Conservation (phyloP, 2,888 invertebrate species). For the Lumbricus terrestris region DNA sequence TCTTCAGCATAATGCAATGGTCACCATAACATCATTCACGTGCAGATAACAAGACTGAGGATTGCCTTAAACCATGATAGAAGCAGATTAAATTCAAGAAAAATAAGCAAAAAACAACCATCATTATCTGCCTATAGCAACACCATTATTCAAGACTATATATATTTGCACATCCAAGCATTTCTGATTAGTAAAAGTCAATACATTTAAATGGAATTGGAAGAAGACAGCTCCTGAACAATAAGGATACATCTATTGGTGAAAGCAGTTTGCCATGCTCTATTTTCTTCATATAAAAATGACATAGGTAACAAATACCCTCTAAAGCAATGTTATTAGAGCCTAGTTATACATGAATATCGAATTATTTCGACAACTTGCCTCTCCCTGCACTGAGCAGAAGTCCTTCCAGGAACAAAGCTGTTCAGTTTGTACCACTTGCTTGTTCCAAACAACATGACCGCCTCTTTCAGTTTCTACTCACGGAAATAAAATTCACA, state of each 20-base stretch:
- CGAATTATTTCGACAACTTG: neutral
- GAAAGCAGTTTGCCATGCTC: neutral
- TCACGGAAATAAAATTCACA: neutral
- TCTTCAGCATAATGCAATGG: neutral
- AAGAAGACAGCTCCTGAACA: too few species aligned
- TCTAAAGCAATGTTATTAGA: too few species aligned
- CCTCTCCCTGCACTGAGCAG: neutral
- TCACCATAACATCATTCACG: neutral
- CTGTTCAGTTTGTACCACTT: neutral
- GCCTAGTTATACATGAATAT: neutral
- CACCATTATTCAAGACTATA: too few species aligned
- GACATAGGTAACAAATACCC: neutral
- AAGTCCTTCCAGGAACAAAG: neutral
- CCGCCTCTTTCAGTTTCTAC: neutral
- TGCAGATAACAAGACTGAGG: neutral
- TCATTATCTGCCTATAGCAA: too few species aligned
- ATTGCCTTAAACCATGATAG: too few species aligned
- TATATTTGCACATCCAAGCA: too few species aligned
- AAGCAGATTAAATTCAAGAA: too few species aligned
- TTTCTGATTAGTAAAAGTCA: too few species aligned
- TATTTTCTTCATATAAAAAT: neutral
- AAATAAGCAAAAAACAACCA: too few species aligned
- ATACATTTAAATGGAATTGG: too few species aligned
- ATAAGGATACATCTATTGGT: too few species aligned
- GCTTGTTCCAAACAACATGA: neutral